phyloP scores from a whole-genome alignment of 2,113 vertebrate species.

The Syrmaticus mikado region DNA sequence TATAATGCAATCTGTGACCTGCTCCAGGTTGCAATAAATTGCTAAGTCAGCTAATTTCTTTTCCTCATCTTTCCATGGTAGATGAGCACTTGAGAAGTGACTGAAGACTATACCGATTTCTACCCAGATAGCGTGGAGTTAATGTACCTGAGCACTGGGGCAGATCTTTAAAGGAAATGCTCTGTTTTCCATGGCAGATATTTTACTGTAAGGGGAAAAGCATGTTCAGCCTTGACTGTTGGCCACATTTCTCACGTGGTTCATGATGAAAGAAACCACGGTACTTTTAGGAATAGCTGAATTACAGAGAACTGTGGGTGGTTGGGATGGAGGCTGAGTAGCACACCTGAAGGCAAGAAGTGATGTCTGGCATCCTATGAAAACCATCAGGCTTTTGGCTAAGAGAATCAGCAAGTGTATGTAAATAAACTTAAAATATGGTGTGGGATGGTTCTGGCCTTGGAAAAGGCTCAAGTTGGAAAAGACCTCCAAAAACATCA shows the following conservation, averaged over 20 bases:
- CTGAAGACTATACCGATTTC: not conserved
- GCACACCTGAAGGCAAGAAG: not conserved
- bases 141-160: not conserved
- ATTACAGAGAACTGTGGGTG: not conserved
- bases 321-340: rapidly evolving
- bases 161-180: not conserved
- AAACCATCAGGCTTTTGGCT: not conserved
- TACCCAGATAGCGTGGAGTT: not conserved
- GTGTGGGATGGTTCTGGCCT: not conserved
- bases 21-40: not conserved
- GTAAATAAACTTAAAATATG: not conserved
- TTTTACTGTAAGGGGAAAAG: not conserved
- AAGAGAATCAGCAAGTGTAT: not conserved
- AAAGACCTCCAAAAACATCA: too few species aligned
- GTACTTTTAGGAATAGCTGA: not conserved
- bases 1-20: rapidly evolving
- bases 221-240: conserved; percentile 9
- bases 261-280: not conserved
- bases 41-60: not conserved
- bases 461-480: not conserved
- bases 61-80: not conserved
- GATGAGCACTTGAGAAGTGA: not conserved
- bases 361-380: not conserved
- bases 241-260: not conserved
- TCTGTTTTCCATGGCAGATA: not conserved